Evolutionary conservation across 2,113 vertebrate species (phyloP).

Genomic region (Suricata suricatta): DNA sequence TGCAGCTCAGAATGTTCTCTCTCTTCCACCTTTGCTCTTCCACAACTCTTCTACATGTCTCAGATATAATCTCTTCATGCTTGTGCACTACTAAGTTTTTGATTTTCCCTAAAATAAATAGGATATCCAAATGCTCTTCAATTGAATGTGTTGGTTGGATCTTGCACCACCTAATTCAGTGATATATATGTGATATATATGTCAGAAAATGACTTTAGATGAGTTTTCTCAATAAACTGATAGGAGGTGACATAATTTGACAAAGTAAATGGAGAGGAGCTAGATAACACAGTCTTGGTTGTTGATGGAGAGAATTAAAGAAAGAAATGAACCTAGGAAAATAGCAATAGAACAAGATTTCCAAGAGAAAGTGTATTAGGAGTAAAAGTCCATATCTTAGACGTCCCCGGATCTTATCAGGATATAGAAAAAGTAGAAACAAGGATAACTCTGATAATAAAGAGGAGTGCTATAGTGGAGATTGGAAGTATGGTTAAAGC

Average conservation of each 20-base stretch:
- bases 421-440: background rate
- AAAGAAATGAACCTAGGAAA: background rate
- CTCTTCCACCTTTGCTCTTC: background rate
- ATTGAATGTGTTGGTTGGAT: background rate
- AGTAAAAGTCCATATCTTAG: background rate
- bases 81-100: background rate
- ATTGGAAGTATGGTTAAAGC: background rate
- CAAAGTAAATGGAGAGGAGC: background rate
- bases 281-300: background rate
- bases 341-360: background rate
- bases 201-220: background rate
- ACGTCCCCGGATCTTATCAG: background rate
- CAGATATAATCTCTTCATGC: background rate
- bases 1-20: background rate
- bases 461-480: background rate
- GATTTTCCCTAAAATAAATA: background rate
- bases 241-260: background rate
- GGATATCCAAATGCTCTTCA: fast-evolving
- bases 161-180: background rate
- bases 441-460: background rate
- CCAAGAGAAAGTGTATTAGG: background rate
- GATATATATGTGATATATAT: background rate
- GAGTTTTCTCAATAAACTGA: background rate
- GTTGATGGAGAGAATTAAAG: background rate
- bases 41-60: background rate